Evolutionary conservation across 2,113 vertebrate genomes (phyloP).

Genomic region (Grus americana): DNA sequence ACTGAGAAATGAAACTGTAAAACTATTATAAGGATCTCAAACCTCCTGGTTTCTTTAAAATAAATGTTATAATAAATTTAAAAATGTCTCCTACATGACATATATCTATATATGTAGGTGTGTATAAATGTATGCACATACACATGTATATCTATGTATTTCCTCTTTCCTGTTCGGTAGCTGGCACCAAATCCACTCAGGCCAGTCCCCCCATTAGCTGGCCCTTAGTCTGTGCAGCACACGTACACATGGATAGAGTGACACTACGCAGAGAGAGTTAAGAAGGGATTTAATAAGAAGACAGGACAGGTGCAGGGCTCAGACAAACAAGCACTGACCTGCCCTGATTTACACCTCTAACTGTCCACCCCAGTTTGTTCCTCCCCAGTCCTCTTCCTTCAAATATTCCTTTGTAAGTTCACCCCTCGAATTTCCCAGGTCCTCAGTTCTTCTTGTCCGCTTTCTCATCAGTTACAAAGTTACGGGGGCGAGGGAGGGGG

Average conservation of each 20-base stretch:
- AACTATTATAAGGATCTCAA: not conserved
- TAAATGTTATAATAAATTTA: not conserved
- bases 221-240: too few species aligned
- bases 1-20: not conserved
- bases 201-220: too few species aligned
- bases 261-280: too few species aligned
- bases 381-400: not conserved
- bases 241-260: too few species aligned
- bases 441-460: not conserved
- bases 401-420: not conserved
- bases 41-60: not conserved
- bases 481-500: not conserved
- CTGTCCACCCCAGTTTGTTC: not conserved
- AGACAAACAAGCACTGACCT: not conserved
- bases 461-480: not conserved
- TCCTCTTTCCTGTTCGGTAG: not conserved
- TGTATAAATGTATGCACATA: not conserved
- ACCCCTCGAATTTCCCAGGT: too few species aligned
- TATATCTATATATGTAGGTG: not conserved
- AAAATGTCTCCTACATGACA: not conserved
- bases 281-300: too few species aligned
- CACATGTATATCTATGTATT: not conserved
- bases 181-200: too few species aligned
- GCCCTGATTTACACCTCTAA: not conserved
- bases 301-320: not conserved